Percentiles rank a stretch among this genome's conserved stretches.
Evolutionary conservation across 2,888 invertebrate genomes (phyloP).

Genomic region (Drosophila ezoana): DNA sequence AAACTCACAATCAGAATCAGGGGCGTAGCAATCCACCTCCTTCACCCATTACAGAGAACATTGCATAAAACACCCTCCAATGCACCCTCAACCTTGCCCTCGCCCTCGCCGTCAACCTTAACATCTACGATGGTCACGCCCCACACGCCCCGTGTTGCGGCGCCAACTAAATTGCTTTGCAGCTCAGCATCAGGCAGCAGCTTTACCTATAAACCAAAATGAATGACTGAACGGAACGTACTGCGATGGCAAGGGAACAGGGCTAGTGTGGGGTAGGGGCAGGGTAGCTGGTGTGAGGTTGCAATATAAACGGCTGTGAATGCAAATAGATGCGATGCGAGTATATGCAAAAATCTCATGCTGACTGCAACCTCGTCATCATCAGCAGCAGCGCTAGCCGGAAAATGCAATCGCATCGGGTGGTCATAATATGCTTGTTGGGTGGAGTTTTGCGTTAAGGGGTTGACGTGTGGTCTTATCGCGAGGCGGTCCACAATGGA

Average conservation of each 20-base stretch:
- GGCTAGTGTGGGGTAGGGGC: background rate
- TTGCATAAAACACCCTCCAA: slow-evolving; percentile 23
- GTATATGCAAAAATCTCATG: slow-evolving; percentile 51
- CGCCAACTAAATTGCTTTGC: slow-evolving; percentile 67
- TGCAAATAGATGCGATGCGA: slow-evolving; percentile 61
- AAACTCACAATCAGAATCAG: slow-evolving; percentile 45
- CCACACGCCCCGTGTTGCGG: slow-evolving; percentile 52
- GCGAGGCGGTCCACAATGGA: background rate
- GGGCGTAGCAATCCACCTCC: background rate
- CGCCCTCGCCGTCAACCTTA: slow-evolving; percentile 50
- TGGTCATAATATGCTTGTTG: slow-evolving; percentile 33
- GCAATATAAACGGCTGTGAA: slow-evolving; percentile 53
- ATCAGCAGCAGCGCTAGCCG: slow-evolving; percentile 28
- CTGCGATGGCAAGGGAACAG: background rate
- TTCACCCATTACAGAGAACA: slow-evolving; percentile 15
- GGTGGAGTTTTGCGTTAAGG: background rate
- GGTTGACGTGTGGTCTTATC: slow-evolving; percentile 18
- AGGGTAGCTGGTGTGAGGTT: slow-evolving; percentile 1
- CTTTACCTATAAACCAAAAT: slow-evolving; percentile 73
- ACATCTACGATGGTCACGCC: slow-evolving; percentile 44
- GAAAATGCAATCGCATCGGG: slow-evolving; percentile 46
- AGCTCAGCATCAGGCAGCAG: slow-evolving; percentile 46
- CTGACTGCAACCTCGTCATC: slow-evolving; percentile 51
- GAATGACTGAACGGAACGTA: slow-evolving; percentile 59
- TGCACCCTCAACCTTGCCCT: slow-evolving; percentile 17